phyloP scores from a whole-genome alignment of 2,888 invertebrate species.

The Netelia inedita region DNA sequence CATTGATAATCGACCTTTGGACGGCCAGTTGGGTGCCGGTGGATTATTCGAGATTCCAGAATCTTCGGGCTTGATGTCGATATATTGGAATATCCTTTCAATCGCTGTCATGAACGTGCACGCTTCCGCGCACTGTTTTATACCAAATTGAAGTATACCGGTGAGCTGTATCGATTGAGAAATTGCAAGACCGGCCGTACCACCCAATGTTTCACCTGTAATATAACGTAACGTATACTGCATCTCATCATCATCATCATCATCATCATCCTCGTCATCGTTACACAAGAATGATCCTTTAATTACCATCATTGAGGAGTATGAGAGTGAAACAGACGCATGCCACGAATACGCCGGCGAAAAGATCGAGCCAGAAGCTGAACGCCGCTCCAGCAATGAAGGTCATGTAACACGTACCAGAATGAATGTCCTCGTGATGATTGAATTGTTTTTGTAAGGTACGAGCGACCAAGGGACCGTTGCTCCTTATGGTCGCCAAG shows the following conservation, averaged over 20 bases:
- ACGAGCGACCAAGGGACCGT: constrained; percentile 88
- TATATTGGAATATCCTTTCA: constrained; percentile 92
- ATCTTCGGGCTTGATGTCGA: constrained; percentile 90
- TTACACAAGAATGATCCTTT: not conserved
- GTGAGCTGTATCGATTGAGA: constrained; percentile 90
- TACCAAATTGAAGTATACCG: constrained; percentile 92
- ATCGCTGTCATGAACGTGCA: constrained; percentile 91
- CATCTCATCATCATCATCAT: not conserved
- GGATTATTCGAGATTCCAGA: constrained; percentile 77
- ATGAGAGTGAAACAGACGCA: constrained; percentile 88
- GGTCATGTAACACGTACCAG: constrained; percentile 85
- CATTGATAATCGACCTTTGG: constrained; percentile 88
- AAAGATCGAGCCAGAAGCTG: constrained; percentile 88
- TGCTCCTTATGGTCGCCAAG: constrained; percentile 91
- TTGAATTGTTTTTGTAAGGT: constrained; percentile 88
- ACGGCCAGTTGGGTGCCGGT: constrained; percentile 89
- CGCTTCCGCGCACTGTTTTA: constrained; percentile 91
- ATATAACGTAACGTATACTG: not conserved
- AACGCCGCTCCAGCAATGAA: constrained; percentile 84
- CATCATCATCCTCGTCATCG: not conserved
- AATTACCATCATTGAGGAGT: constrained; percentile 18
- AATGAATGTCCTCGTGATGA: constrained; percentile 86
- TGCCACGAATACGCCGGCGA: constrained; percentile 86
- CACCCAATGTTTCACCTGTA: constrained; percentile 87
- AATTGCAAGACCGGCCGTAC: constrained; percentile 90